Evolutionary conservation across 2,113 vertebrate species (phyloP).

Genomic region (Deroptyus accipitrinus): DNA sequence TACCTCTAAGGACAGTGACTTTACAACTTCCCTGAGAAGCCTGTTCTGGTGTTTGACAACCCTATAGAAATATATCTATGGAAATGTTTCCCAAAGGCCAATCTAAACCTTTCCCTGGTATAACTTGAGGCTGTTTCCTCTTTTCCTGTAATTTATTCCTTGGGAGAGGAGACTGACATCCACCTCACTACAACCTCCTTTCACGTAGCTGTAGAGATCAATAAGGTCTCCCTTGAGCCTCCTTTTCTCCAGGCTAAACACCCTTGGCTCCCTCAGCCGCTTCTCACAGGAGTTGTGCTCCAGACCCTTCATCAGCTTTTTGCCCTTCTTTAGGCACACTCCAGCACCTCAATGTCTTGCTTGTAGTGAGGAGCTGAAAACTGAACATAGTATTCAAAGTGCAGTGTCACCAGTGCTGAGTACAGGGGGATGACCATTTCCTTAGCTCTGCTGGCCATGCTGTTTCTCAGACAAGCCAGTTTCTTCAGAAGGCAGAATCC

Average conservation of each 20-base stretch:
- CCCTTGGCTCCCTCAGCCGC: fast-evolving
- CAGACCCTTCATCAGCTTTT: background rate
- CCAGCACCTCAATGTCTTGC: background rate
- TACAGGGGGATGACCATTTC: fast-evolving
- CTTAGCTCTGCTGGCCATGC: fast-evolving
- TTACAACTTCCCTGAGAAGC: background rate
- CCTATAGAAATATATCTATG: too few species aligned
- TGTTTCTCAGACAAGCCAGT: background rate
- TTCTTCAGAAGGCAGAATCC: background rate
- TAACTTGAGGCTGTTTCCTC: background rate
- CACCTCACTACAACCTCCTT: background rate
- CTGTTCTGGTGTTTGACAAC: background rate
- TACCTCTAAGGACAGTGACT: background rate
- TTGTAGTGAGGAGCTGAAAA: background rate
- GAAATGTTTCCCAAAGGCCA: background rate
- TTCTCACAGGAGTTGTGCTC: fast-evolving
- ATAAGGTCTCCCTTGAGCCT: background rate
- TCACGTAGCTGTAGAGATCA: background rate
- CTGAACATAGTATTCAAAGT: background rate
- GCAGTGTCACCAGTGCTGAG: fast-evolving
- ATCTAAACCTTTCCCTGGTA: fast-evolving
- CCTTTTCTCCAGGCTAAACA: background rate
- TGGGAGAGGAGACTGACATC: fast-evolving
- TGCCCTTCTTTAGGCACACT: fast-evolving
- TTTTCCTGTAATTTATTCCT: background rate